Percentiles rank a stretch among this genome's conserved stretches.
These are phyloP conservation scores for Malthinus flaveolus DNA, from an alignment of 2,888 invertebrate genomes.

Conservation along the genomic window DNA sequence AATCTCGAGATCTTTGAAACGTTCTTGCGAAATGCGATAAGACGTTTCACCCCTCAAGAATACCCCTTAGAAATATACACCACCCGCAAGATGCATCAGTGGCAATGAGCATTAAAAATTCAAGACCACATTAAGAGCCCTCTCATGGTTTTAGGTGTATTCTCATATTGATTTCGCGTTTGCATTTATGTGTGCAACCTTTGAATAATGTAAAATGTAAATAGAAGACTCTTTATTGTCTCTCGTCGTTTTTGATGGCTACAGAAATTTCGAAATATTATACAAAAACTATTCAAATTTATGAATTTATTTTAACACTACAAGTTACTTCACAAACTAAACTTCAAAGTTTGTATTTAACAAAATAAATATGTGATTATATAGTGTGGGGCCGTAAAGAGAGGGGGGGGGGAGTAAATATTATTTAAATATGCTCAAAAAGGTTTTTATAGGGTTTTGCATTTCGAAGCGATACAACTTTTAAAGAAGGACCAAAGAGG, in stretches of 20 bases:
- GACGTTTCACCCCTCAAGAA: conserved; percentile 33
- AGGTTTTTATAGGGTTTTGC: no score
- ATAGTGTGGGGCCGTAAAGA: no score
- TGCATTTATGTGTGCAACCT: conserved; percentile 33
- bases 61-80: conserved; percentile 21
- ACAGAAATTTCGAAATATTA: conserved; percentile 5
- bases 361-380: no score
- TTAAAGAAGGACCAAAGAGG: no score
- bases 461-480: no score
- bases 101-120: conserved; percentile 41
- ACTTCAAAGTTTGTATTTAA: no score
- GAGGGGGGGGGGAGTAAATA: no score
- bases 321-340: neutral
- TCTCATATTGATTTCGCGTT: conserved; percentile 41
- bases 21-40: conserved; percentile 43
- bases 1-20: conserved; percentile 37
- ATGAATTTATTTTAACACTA: conserved; percentile 2
- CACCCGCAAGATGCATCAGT: conserved; percentile 26
- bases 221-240: conserved; percentile 24
- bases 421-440: no score
- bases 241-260: conserved; percentile 19
- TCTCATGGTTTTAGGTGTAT: conserved; percentile 28
- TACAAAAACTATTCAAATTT: conserved; percentile 4
- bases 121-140: conserved; percentile 40
- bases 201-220: conserved; percentile 30